Percentiles rank a stretch among this genome's conserved stretches.
These are phyloP conservation scores for Dipodomys spectabilis DNA, from an alignment of 2,113 vertebrate genomes.

Conservation along the genomic window DNA sequence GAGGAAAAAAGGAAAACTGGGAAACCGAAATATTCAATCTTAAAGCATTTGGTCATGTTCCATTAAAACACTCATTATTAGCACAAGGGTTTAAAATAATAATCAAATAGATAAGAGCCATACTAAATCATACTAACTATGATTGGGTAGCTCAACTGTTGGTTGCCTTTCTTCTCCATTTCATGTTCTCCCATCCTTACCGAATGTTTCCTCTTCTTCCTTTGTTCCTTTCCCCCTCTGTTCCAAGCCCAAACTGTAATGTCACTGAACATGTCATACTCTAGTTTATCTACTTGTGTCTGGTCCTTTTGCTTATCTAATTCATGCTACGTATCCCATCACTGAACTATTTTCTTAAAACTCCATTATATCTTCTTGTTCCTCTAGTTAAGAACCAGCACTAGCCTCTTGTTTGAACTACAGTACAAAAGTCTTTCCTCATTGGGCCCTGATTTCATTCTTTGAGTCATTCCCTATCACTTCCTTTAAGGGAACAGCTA, in stretches of 20 bases:
- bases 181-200: neutral
- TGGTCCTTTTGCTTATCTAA: neutral
- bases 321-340: neutral
- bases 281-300: neutral
- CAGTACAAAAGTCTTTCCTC: neutral
- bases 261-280: neutral
- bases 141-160: neutral
- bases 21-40: neutral
- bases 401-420: neutral
- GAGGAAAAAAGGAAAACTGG: neutral
- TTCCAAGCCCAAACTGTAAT: neutral
- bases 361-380: neutral
- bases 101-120: neutral
- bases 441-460: neutral
- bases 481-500: neutral
- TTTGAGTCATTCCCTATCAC: neutral
- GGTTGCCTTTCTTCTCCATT: neutral
- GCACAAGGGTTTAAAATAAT: neutral
- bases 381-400: neutral
- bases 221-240: neutral
- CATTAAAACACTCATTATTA: neutral
- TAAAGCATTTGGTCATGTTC: neutral
- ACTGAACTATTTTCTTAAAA: neutral
- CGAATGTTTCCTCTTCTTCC: neutral
- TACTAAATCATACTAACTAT: too few relatives aligned